Base-by-base conservation (phyloP, 1,140 invertebrate genomes). In the Caerostris darwini region DNA sequence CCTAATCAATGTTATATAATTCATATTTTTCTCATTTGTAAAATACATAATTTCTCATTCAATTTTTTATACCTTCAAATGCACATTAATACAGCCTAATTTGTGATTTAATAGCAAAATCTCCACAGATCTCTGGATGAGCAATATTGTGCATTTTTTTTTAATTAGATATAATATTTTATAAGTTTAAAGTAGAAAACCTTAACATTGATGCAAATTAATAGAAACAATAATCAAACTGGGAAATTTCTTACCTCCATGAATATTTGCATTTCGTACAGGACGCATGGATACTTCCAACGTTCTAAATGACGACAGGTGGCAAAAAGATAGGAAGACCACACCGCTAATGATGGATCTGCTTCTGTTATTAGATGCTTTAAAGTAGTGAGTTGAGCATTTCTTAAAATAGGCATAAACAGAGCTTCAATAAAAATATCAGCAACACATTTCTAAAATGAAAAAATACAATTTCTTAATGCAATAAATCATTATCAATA, bases 391-490 rank as follows among this genome's bases (percentile, higher is more conserved):
- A 96, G 94, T 67, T 96, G 95, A 7, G 96, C 96, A 61, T 93
- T 95, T 57, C 95, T 95, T n/a, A 96, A 81, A 6, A 95, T 94
- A 69, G 96, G 96, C 12, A 96, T 95, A 61, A 96, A 95, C 5
- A 96, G 69, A 2, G 95, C 95, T 88, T 96, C 96, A 10, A 96
- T 94, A 95, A 96, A 96, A 12, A 96, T 95, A 57, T 93, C 85
- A 34, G 92, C n/a, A 14, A 88, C 92, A 88, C 92, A 93, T 96
- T 95, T 77, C 58, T 94, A 54, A 64, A 82, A 69, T 10, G 17
- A 53, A 58, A 19, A 64, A 54, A 34, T 34, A 34, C 34, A 34
- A 34, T 34, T 34, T 34, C 34, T 34, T 34, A 34, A 34, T 34
- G 34, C 34, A 34, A 34, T 34, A 34, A 34, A 34, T 34, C 34